phyloP scores from a whole-genome alignment of 2,797 vertebrate species.

The Neomorphus geoffroyi region DNA sequence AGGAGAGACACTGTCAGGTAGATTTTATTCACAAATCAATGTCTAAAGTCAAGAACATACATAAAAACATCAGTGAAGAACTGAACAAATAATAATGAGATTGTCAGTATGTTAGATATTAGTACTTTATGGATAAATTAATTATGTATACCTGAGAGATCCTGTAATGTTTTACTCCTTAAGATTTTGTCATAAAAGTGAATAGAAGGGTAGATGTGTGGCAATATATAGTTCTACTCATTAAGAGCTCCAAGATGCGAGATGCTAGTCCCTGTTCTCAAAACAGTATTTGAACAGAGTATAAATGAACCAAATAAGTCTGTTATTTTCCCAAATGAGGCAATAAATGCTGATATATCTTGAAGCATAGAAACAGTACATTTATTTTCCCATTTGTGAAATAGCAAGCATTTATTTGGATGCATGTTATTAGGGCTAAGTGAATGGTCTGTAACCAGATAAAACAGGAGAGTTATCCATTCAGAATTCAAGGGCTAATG shows the following conservation, averaged over 20 bases:
- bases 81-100: background rate
- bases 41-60: constrained; percentile 51
- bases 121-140: background rate
- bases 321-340: constrained; percentile 31
- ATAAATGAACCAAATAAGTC: constrained; percentile 34
- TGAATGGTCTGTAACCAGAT: constrained; percentile 47
- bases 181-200: background rate
- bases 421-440: constrained; percentile 39
- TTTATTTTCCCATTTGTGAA: constrained; percentile 58
- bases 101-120: background rate
- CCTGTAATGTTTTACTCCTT: background rate
- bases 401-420: constrained; percentile 12
- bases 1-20: constrained; percentile 48
- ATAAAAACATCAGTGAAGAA: constrained; percentile 4
- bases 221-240: background rate
- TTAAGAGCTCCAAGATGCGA: background rate
- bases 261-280: background rate
- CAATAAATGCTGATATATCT: constrained; percentile 49
- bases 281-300: background rate
- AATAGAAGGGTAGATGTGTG: background rate
- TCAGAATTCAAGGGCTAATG: constrained; percentile 44
- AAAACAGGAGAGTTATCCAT: constrained; percentile 14
- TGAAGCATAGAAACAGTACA: constrained; percentile 22
- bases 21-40: constrained; percentile 67
- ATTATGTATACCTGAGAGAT: background rate